Conservation (phyloP, 2,888 invertebrate species). For the Branchellion lobata region DNA sequence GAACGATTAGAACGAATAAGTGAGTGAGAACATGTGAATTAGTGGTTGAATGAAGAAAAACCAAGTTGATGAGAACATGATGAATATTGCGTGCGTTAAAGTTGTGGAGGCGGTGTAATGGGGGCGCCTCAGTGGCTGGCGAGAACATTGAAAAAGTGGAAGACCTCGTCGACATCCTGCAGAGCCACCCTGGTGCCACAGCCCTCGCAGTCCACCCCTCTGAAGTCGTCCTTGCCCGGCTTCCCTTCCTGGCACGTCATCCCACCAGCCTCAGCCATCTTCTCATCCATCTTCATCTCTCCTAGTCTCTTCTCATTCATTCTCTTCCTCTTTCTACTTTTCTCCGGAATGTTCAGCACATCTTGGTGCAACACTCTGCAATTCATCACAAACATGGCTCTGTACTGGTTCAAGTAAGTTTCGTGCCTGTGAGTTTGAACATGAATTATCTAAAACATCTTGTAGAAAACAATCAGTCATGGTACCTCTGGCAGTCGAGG, state of each 20-base stretch:
- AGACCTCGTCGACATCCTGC: constrained; percentile 67
- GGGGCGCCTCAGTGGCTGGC: constrained; percentile 50
- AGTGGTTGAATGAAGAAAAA: too few relatives aligned
- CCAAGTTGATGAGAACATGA: too few relatives aligned
- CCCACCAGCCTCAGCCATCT: background rate
- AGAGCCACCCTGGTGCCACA: constrained; percentile 67
- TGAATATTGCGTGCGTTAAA: too few relatives aligned
- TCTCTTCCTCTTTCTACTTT: constrained; percentile 54
- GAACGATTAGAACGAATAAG: too few relatives aligned
- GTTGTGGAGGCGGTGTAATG: too few relatives aligned
- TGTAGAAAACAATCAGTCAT: too few relatives aligned
- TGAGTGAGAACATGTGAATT: too few relatives aligned
- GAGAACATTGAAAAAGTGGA: constrained; percentile 67
- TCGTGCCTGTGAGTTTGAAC: constrained; percentile 62
- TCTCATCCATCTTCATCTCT: constrained; percentile 45
- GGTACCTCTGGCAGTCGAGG: constrained; percentile 68
- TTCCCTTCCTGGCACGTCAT: background rate
- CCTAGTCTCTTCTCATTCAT: constrained; percentile 10
- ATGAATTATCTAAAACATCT: too few relatives aligned
- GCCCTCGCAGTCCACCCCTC: constrained; percentile 65
- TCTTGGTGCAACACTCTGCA: constrained; percentile 59
- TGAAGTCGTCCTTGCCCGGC: constrained; percentile 61
- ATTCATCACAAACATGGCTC: constrained; percentile 69
- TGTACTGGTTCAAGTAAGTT: constrained; percentile 66
- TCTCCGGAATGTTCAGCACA: constrained; percentile 57